A percentile compares a stretch with the other conserved stretches of the same genome.
Conservation (phyloP, 2,888 invertebrate species). For the Apodemia duryi region DNA sequence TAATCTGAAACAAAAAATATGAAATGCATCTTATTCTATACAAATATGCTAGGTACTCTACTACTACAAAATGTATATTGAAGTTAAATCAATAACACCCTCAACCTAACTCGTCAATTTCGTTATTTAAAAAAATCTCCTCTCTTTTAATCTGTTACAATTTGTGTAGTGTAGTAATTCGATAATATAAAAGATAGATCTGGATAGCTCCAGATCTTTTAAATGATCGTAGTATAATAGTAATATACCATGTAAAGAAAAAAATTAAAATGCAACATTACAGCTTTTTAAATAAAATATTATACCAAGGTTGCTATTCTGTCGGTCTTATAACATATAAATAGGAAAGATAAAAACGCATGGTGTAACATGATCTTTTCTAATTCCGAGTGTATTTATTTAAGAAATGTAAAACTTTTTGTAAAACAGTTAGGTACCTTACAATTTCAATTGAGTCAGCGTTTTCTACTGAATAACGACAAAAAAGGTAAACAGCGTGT, state of each 20-base stretch:
- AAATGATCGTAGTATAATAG: constrained; percentile 1
- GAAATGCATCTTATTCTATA: constrained; percentile 4
- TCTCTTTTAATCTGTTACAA: constrained; percentile 1
- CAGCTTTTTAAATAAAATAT: constrained; percentile 1
- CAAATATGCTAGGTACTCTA: constrained; percentile 8
- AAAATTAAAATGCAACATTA: neutral
- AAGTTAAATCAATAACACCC: constrained; percentile 8
- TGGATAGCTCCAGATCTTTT: constrained; percentile 1
- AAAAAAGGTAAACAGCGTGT: constrained; percentile 3
- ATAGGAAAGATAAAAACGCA: constrained; percentile 4
- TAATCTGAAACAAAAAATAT: constrained; percentile 14
- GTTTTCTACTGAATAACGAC: constrained; percentile 1
- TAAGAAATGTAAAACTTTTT: neutral
- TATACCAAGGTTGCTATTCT: neutral
- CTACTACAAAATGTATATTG: neutral
- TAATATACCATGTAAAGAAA: constrained; percentile 1
- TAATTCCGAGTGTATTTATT: neutral
- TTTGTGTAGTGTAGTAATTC: constrained; percentile 6
- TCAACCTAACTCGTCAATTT: constrained; percentile 6
- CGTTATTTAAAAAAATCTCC: neutral
- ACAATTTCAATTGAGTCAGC: neutral
- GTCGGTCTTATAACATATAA: constrained; percentile 2
- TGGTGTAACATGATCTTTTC: constrained; percentile 7
- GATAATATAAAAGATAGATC: constrained; percentile 8
- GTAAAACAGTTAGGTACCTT: neutral